Evolutionary conservation across 1,140 invertebrate genomes (phyloP).

Genomic region (Liolophura sinensis): DNA sequence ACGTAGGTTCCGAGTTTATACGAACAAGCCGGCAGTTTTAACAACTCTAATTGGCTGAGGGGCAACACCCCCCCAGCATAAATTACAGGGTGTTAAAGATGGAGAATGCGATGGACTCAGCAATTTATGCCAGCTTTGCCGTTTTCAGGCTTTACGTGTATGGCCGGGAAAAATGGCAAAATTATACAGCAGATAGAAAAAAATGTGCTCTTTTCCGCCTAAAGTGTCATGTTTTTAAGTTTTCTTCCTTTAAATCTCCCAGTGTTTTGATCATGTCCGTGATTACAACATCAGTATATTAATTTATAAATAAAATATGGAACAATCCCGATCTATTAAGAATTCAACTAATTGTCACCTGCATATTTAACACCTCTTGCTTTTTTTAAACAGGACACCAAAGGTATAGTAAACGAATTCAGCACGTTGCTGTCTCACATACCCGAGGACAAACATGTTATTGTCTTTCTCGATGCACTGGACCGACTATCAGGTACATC

Average conservation of each 20-base stretch:
- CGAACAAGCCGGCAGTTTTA: no score
- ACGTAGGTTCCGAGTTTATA: no score
- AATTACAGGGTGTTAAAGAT: no score
- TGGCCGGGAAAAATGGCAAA: no score
- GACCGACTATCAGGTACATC: slow-evolving; percentile 45
- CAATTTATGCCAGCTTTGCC: no score
- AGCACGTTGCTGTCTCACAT: slow-evolving; percentile 26
- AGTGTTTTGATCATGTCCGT: background rate
- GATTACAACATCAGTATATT: background rate
- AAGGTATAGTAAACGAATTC: slow-evolving; percentile 48
- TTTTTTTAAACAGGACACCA: slow-evolving; percentile 39
- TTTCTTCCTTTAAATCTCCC: background rate
- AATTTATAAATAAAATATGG: background rate
- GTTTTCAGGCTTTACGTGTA: no score
- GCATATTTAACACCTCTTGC: background rate
- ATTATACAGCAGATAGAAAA: no score
- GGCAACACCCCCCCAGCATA: no score
- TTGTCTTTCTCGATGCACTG: slow-evolving; percentile 50
- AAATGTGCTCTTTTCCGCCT: no score
- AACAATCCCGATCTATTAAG: background rate
- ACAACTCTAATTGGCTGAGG: no score
- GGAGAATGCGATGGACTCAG: no score
- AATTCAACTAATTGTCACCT: background rate
- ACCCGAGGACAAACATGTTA: slow-evolving; percentile 32
- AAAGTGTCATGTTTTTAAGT: no score